phyloP scores from a whole-genome alignment of 2,888 invertebrate species.

The Stictocephala bisonia region DNA sequence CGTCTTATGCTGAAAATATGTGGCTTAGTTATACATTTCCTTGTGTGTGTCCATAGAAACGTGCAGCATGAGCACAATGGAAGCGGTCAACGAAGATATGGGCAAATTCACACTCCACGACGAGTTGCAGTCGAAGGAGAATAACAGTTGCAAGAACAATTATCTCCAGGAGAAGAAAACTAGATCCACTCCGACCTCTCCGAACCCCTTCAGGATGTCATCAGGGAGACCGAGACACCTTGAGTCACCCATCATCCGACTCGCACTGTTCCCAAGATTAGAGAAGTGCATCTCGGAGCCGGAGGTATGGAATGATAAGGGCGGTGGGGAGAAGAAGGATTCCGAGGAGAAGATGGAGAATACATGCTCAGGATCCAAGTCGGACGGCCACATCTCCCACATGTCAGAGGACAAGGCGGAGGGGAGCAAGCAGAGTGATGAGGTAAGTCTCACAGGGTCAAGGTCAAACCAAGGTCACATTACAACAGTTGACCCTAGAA shows the following conservation, averaged over 20 bases:
- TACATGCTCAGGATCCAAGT: slow-evolving; percentile 32
- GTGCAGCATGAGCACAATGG: background rate
- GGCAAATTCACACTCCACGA: slow-evolving; percentile 12
- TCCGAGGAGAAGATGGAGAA: background rate
- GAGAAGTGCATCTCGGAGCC: slow-evolving; percentile 44
- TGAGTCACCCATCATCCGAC: slow-evolving; percentile 29
- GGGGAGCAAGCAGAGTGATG: background rate
- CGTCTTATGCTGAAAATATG: no score
- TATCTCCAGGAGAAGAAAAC: slow-evolving; percentile 25
- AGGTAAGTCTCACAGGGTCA: no score
- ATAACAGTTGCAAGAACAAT: slow-evolving; percentile 8
- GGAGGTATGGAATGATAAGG: slow-evolving; percentile 26
- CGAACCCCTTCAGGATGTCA: slow-evolving; percentile 46
- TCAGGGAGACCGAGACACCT: background rate
- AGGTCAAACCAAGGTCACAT: no score
- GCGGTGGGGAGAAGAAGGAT: background rate
- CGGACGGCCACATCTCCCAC: slow-evolving; percentile 36
- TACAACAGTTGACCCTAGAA: no score
- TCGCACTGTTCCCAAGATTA: slow-evolving; percentile 23
- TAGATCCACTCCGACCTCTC: slow-evolving; percentile 50
- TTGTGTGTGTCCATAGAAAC: background rate
- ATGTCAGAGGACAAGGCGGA: background rate
- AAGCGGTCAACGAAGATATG: slow-evolving; percentile 16
- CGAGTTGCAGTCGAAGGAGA: background rate
- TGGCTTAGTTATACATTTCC: background rate